A percentile compares a stretch with the other conserved stretches of the same genome.
These are phyloP conservation scores for Odontomyia ornata DNA, from an alignment of 2,888 invertebrate genomes.

Conservation along the genomic window DNA sequence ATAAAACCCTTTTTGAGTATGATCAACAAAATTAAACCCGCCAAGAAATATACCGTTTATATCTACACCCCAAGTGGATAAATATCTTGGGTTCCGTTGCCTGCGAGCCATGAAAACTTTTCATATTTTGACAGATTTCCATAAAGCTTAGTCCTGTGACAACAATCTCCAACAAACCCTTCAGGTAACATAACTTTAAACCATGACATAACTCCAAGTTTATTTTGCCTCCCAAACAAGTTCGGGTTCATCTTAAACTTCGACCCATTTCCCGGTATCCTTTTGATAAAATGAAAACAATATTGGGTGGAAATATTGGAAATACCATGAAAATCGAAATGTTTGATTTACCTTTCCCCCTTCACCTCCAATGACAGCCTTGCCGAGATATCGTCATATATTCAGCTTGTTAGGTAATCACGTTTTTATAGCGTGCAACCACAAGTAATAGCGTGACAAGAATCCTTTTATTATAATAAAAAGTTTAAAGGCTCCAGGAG, in stretches of 20 bases:
- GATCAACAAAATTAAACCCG: no score
- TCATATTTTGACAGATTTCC: slow-evolving; percentile 1
- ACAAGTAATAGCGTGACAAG: slow-evolving; percentile 32
- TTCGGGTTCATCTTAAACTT: no score
- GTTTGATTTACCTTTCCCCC: no score
- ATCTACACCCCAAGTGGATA: background rate
- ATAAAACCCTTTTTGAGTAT: no score
- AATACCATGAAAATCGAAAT: no score
- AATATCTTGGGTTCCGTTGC: background rate
- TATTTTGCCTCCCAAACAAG: no score
- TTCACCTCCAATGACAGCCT: no score
- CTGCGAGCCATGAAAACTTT: background rate
- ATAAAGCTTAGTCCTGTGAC: background rate
- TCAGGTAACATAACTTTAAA: background rate
- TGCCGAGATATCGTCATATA: background rate
- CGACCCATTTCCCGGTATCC: no score
- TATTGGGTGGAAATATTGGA: no score
- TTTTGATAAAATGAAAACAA: no score
- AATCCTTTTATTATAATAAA: slow-evolving; percentile 36
- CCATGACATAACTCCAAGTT: no score
- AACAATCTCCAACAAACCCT: background rate
- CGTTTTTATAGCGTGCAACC: slow-evolving; percentile 31
- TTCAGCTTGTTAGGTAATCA: background rate
- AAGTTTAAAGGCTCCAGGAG: background rate
- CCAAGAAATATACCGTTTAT: no score